Evolutionary conservation across 2,888 invertebrate genomes (phyloP).

Genomic region (Lepeophtheirus nordmannii): DNA sequence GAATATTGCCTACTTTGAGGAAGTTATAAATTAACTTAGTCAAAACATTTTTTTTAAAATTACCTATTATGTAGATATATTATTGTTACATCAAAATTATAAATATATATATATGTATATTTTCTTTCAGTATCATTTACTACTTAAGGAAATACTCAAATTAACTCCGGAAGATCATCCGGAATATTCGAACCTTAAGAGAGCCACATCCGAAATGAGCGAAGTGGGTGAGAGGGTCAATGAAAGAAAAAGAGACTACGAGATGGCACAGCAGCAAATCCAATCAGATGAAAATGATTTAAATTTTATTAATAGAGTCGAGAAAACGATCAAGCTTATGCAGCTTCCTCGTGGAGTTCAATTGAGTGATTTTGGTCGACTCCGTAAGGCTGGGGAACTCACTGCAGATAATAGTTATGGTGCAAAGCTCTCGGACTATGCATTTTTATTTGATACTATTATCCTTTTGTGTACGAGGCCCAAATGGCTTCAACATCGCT

Average conservation of each 20-base stretch:
- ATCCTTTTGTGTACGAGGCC: slow-evolving; percentile 20
- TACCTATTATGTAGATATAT: too few relatives aligned
- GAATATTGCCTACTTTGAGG: too few relatives aligned
- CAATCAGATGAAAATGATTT: slow-evolving; percentile 13
- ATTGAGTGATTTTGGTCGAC: slow-evolving; percentile 13
- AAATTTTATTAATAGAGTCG: slow-evolving; percentile 9
- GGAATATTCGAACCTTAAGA: slow-evolving; percentile 13
- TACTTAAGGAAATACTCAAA: slow-evolving; percentile 16
- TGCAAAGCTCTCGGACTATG: slow-evolving; percentile 15
- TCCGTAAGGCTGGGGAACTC: slow-evolving; percentile 16
- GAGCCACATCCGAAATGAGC: slow-evolving; percentile 11
- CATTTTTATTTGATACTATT: slow-evolving; percentile 21
- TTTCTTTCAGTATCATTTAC: slow-evolving; percentile 9
- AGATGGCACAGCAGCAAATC: slow-evolving; percentile 6
- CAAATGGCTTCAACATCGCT: slow-evolving; percentile 22
- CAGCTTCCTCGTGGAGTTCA: neutral
- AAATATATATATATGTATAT: too few relatives aligned
- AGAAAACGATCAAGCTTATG: slow-evolving; percentile 17
- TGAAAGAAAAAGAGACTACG: slow-evolving; percentile 18
- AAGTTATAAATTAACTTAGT: too few relatives aligned
- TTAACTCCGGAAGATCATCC: slow-evolving; percentile 11
- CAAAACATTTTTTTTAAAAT: too few relatives aligned
- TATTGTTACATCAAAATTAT: too few relatives aligned
- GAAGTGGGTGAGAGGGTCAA: slow-evolving; percentile 9
- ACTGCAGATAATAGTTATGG: neutral